phyloP scores from a whole-genome alignment of 1,140 invertebrate species.

The Eriosoma lanigerum region DNA sequence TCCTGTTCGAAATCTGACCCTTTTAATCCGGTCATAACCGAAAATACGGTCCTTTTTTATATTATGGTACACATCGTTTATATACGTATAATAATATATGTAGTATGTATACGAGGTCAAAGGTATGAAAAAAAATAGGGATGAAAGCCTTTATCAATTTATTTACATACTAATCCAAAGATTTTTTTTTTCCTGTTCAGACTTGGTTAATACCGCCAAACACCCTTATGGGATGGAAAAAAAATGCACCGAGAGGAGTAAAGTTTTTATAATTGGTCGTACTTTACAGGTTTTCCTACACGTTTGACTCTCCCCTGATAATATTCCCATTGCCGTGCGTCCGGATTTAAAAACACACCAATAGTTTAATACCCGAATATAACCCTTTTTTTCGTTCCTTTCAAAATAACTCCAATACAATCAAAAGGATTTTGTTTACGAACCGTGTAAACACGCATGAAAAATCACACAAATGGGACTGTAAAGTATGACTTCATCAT shows the following conservation, averaged over 20 bases:
- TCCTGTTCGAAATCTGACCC: constrained; percentile 4
- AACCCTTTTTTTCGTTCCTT: constrained; percentile 23
- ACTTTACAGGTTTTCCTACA: constrained; percentile 44
- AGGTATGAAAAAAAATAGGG: constrained; percentile 24
- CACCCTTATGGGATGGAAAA: not conserved
- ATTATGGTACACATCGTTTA: constrained; percentile 11
- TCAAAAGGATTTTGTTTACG: constrained; percentile 17
- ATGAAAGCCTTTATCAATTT: constrained; percentile 50
- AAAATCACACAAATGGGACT: not conserved
- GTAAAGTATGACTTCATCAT: not conserved
- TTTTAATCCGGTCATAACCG: constrained; percentile 40
- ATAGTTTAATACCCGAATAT: constrained; percentile 27
- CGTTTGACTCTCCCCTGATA: constrained; percentile 4
- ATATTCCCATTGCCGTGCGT: constrained; percentile 1
- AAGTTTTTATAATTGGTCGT: constrained; percentile 49
- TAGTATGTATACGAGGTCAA: constrained; percentile 19
- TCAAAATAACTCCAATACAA: constrained; percentile 4
- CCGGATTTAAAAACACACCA: constrained; percentile 1
- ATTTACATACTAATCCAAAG: constrained; percentile 43
- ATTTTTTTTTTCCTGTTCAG: not conserved
- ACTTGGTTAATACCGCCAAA: constrained; percentile 26
- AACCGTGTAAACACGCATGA: not conserved
- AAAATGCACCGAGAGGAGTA: constrained; percentile 22
- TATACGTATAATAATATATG: not conserved
- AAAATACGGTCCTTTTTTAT: constrained; percentile 39